Evolutionary conservation across 1,140 invertebrate genomes (phyloP).

Genomic region (Caenorhabditis inopinata): DNA sequence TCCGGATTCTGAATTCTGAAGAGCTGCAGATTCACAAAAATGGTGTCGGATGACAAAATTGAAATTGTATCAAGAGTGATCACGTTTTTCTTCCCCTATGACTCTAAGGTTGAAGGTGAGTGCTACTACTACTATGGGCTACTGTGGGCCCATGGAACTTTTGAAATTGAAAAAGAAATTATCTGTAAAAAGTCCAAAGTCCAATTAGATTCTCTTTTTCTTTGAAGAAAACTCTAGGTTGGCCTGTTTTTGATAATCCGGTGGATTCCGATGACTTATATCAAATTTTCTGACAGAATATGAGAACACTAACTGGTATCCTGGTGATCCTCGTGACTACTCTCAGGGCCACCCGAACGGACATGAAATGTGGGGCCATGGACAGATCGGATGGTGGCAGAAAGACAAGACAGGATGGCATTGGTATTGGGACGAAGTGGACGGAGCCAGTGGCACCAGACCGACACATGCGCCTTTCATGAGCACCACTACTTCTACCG

Average conservation of each 20-base stretch:
- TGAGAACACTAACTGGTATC: background rate
- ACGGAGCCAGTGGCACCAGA: background rate
- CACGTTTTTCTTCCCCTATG: slow-evolving; percentile 3
- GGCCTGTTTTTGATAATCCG: too few relatives aligned
- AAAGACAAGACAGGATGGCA: background rate
- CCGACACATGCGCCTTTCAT: background rate
- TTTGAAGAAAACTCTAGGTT: too few relatives aligned
- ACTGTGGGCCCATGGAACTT: too few relatives aligned
- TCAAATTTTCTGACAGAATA: background rate
- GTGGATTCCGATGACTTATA: background rate
- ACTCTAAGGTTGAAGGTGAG: slow-evolving; percentile 7
- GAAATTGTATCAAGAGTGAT: background rate
- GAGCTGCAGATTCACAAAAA: too few relatives aligned
- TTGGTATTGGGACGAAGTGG: slow-evolving; percentile 15
- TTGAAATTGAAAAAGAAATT: too few relatives aligned
- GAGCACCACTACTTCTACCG: background rate
- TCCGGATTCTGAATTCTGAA: too few relatives aligned
- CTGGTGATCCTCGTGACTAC: background rate
- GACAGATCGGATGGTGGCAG: slow-evolving; percentile 23
- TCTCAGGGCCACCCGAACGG: background rate
- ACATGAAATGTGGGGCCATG: slow-evolving; percentile 11
- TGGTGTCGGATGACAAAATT: background rate
- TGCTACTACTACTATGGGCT: too few relatives aligned
- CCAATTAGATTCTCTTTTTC: too few relatives aligned
- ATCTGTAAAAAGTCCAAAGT: too few relatives aligned